A percentile compares a stretch with the other conserved stretches of the same genome.
These are phyloP conservation scores for Tanytarsus gracilentus DNA, from an alignment of 2,888 invertebrate species.

Conservation along the genomic window DNA sequence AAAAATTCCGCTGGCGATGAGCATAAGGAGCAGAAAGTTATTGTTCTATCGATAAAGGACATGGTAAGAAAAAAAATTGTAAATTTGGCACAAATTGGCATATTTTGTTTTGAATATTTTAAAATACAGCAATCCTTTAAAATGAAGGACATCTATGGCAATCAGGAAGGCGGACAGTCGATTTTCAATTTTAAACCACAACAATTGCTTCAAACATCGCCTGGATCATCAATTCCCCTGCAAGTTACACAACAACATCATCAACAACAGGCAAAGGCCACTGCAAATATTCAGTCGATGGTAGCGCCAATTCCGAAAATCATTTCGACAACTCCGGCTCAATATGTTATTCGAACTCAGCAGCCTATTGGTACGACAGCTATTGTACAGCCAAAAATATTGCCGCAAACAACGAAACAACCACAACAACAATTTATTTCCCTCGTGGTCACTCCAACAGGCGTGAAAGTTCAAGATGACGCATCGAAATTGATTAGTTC, in stretches of 20 bases:
- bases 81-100: too few species aligned
- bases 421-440: too few species aligned
- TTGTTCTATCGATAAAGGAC: constrained; percentile 21
- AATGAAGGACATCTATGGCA: background rate
- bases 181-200: constrained; percentile 8
- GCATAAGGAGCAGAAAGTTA: constrained; percentile 23
- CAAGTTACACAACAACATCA: background rate
- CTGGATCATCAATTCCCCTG: background rate
- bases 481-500: too few species aligned
- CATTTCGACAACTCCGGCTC: background rate
- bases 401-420: too few species aligned
- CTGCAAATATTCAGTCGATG: background rate
- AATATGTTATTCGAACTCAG: background rate
- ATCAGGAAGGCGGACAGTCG: background rate
- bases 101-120: too few species aligned
- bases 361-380: background rate
- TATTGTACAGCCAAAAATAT: background rate
- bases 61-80: too few species aligned
- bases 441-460: too few species aligned
- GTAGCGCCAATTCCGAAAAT: background rate
- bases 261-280: background rate
- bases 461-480: too few species aligned
- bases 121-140: constrained; percentile 9
- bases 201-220: background rate
- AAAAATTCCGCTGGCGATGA: too few species aligned